Base-by-base conservation (phyloP, 2,888 invertebrate species). In the Eupithecia centaureata region DNA sequence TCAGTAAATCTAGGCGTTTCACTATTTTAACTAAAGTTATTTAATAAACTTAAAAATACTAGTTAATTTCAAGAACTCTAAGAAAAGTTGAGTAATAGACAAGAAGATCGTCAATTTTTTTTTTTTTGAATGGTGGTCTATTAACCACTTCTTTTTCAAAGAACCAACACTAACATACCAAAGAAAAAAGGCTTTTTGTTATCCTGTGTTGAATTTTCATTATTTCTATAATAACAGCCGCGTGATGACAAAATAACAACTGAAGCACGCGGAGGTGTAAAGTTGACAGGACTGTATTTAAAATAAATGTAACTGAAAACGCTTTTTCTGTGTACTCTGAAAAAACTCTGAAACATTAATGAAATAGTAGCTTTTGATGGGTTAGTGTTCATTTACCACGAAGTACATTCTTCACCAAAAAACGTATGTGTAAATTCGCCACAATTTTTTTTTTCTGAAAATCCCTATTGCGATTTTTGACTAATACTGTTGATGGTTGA, bases 311-410 rank as follows among this genome's bases (percentile, higher is more conserved):
- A 32, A 30, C 10, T 57, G 18, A 33, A 15, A 33, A 32, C 32
- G 30, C 1, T 10, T 30, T 54, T 30, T 30, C 22, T 33, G 32
- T 57, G 32, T n/a, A n/a, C n/a, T n/a, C n/a, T n/a, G n/a, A n/a
- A n/a, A n/a, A n/a, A n/a, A n/a, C 57, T 32, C 51, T 32, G n/a
- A 32, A 47, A 61, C 25, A 61, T 47, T 47, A 61, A 13, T 30
- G 30, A n/a, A 54, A 42, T 10, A n/a, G n/a, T 10, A 2, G 18
- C 18, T 18, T 18, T 42, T 42, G 18, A 18, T 42, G n/a, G n/a
- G n/a, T n/a, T n/a, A n/a, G n/a, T n/a, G n/a, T n/a, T n/a, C n/a
- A n/a, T n/a, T n/a, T n/a, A n/a, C n/a, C n/a, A n/a, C n/a, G n/a
- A n/a, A n/a, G n/a, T n/a, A n/a, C n/a, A n/a, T n/a, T n/a, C n/a